Percentiles rank a stretch among this genome's conserved stretches.
These are phyloP conservation scores for Poicephalus meyeri DNA, from an alignment of 2,113 vertebrate genomes.

Conservation along the genomic window DNA sequence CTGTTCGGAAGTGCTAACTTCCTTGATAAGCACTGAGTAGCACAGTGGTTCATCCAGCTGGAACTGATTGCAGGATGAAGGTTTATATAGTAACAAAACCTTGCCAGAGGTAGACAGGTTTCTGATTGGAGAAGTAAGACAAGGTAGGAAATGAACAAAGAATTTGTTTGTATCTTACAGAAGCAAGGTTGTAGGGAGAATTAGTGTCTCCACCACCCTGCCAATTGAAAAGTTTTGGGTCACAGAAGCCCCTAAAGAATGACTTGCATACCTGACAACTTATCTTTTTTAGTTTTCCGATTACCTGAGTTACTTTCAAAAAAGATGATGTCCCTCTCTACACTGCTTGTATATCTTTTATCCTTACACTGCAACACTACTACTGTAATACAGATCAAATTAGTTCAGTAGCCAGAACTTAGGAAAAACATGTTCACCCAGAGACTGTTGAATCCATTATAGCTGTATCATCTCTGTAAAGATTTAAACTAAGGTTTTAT, in stretches of 20 bases:
- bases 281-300: not conserved
- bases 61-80: not conserved
- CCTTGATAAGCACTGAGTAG: not conserved
- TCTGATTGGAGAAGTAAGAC: not conserved
- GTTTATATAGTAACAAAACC: not conserved
- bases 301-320: not conserved
- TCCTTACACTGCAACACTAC: not conserved
- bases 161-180: not conserved
- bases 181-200: not conserved
- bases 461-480: not conserved
- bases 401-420: not conserved
- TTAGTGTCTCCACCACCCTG: not conserved
- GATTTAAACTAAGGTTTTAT: not conserved
- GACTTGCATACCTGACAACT: not conserved
- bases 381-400: not conserved
- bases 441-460: not conserved
- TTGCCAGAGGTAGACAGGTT: not conserved
- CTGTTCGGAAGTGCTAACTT: not conserved
- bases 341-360: not conserved
- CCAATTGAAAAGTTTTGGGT: not conserved
- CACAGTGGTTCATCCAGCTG: not conserved
- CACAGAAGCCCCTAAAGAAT: not conserved
- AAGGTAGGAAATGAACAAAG: not conserved
- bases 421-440: not conserved
- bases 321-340: not conserved